Conservation (phyloP, 2,113 vertebrate genomes). For the Neopipo cinnamomea region DNA sequence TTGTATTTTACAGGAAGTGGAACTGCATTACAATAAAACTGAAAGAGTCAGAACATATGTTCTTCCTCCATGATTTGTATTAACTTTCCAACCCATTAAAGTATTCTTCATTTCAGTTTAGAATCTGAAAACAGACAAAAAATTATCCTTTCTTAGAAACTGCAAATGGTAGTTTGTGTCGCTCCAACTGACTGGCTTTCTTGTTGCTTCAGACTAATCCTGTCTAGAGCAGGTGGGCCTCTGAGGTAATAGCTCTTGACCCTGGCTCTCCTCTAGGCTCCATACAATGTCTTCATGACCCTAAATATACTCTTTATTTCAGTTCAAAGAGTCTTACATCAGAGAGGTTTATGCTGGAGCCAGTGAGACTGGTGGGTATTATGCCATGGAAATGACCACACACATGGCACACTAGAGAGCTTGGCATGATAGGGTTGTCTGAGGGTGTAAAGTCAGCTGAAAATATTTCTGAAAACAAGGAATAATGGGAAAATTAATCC, state of each 20-base stretch:
- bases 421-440: background rate
- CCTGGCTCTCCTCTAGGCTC: background rate
- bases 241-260: background rate
- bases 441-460: background rate
- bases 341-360: background rate
- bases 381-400: background rate
- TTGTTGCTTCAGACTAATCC: background rate
- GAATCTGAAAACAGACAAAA: background rate
- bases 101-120: background rate
- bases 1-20: background rate
- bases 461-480: background rate
- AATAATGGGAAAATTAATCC: background rate
- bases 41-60: background rate
- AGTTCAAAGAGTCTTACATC: background rate
- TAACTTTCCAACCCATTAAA: background rate
- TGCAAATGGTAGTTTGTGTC: background rate
- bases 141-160: background rate
- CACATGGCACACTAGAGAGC: background rate
- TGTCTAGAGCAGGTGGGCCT: background rate
- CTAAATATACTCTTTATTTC: constrained; percentile 16
- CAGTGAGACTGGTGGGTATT: background rate
- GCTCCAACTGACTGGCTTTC: background rate
- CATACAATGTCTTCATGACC: background rate
- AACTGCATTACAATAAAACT: background rate
- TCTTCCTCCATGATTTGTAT: background rate